Evolutionary conservation across 2,888 invertebrate species (phyloP).

Genomic region (Pristionchus fissidentatus): DNA sequence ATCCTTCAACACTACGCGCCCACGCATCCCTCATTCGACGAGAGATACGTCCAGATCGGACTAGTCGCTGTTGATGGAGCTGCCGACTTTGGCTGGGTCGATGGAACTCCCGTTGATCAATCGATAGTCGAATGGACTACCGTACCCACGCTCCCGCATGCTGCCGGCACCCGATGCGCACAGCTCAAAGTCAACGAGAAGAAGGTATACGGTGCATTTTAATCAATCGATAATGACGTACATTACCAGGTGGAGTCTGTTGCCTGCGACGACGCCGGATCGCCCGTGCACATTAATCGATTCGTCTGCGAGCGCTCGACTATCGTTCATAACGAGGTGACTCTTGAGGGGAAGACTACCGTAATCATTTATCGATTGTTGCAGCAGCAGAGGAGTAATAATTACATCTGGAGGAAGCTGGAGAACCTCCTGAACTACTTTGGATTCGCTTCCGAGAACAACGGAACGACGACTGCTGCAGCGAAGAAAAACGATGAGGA

Average conservation of each 20-base stretch:
- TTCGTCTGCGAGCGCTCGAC: slow-evolving; percentile 42
- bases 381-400: slow-evolving; percentile 59
- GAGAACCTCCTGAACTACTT: slow-evolving; percentile 59
- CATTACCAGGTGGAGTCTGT: slow-evolving; percentile 12
- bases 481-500: not conserved
- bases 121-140: slow-evolving; percentile 27
- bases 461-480: not conserved
- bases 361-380: slow-evolving; percentile 18
- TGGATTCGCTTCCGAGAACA: slow-evolving; percentile 52
- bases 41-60: slow-evolving; percentile 45
- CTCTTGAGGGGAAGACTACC: not conserved
- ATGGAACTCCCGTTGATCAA: not conserved
- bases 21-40: slow-evolving; percentile 39
- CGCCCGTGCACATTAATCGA: slow-evolving; percentile 47
- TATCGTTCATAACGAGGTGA: slow-evolving; percentile 41
- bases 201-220: slow-evolving; percentile 4
- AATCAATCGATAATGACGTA: not conserved
- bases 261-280: slow-evolving; percentile 34
- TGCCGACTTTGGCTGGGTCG: slow-evolving; percentile 13
- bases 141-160: not conserved
- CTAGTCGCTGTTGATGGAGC: not conserved
- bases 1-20: slow-evolving; percentile 47
- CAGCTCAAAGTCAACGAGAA: slow-evolving; percentile 40
- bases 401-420: slow-evolving; percentile 60
- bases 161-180: not conserved